Percentiles rank a stretch among this genome's conserved stretches.
Evolutionary conservation across 2,113 vertebrate genomes (phyloP).

Genomic region (Cisticola juncidis): DNA sequence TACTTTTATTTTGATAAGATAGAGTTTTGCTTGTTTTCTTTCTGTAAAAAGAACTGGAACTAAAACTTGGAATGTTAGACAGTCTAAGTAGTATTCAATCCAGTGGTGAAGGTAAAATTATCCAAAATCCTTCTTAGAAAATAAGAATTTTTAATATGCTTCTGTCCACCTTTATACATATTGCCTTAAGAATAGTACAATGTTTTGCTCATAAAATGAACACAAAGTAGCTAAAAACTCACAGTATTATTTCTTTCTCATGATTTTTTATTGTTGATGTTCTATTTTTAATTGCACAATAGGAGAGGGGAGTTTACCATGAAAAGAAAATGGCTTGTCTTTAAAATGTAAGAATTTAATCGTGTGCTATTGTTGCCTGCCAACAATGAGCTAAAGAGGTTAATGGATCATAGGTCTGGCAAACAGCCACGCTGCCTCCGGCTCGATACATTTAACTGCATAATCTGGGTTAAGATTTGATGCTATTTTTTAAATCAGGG

Average conservation of each 20-base stretch:
- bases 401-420: conserved; percentile 74
- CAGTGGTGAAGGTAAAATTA: neutral
- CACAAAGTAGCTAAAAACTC: neutral
- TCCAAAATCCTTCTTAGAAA: neutral
- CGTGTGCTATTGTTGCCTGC: conserved; percentile 70
- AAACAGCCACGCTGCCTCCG: conserved; percentile 52
- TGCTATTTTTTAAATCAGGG: neutral
- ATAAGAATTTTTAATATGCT: neutral
- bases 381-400: conserved; percentile 77
- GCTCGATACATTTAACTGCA: conserved; percentile 31
- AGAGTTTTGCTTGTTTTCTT: neutral
- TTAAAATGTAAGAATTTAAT: conserved; percentile 68
- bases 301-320: conserved; percentile 28
- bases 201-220: conserved; percentile 7
- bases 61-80: neutral
- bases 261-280: conserved; percentile 44
- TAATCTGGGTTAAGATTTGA: conserved; percentile 8
- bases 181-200: neutral
- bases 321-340: conserved; percentile 59
- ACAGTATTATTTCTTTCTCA: conserved; percentile 19
- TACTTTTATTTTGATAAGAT: neutral
- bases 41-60: neutral
- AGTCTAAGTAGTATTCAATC: neutral
- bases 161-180: neutral
- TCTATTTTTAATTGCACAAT: conserved; percentile 40